phyloP scores from a whole-genome alignment of 2,797 vertebrate genomes.

The Knipowitschia caucasica region DNA sequence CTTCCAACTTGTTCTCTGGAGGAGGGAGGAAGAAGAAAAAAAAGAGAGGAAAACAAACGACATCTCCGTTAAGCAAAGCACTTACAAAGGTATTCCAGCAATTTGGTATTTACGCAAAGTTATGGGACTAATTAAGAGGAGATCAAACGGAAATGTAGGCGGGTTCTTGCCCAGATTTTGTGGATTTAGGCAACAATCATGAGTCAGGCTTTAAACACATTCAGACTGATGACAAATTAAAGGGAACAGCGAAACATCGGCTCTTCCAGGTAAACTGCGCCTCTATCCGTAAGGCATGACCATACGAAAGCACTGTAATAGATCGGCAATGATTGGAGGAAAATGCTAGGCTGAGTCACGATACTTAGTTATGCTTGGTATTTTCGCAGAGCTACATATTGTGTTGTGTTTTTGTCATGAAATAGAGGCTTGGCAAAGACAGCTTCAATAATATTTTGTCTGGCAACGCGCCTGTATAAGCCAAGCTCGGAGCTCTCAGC shows the following conservation, averaged over 20 bases:
- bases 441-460: constrained; percentile 51
- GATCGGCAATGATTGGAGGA: neutral
- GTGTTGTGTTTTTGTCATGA: constrained; percentile 51
- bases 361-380: constrained; percentile 17
- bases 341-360: constrained; percentile 20
- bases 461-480: constrained; percentile 36
- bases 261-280: constrained; percentile 7
- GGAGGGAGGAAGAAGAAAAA: neutral
- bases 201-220: constrained; percentile 9
- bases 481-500: constrained; percentile 27
- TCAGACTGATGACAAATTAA: constrained; percentile 10
- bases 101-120: constrained; percentile 14
- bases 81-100: constrained; percentile 12
- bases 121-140: constrained; percentile 11
- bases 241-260: neutral
- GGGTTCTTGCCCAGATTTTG: constrained; percentile 2
- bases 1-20: constrained; percentile 4
- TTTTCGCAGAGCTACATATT: constrained; percentile 17
- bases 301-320: neutral
- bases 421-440: constrained; percentile 49
- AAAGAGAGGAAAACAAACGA: constrained; percentile 6
- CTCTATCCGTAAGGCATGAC: constrained; percentile 4
- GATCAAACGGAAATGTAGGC: constrained; percentile 4
- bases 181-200: constrained; percentile 6
- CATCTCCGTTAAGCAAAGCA: constrained; percentile 7